Base-by-base conservation (phyloP, 2,113 vertebrate species). In the Cichladusa arquata region DNA sequence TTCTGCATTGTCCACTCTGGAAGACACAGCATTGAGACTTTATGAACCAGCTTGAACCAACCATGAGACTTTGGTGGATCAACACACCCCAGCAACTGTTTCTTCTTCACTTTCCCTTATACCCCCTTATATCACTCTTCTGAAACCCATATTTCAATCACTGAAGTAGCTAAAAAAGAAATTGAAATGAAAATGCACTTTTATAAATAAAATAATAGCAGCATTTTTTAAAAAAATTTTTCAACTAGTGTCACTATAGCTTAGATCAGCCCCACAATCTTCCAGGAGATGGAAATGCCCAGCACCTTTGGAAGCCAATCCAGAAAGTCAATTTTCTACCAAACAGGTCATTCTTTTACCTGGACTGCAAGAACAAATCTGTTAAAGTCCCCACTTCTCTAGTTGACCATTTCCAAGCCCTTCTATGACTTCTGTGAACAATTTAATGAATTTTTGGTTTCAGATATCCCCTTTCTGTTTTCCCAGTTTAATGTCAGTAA, bases 1-100 rank as follows among this genome's bases (percentile, higher is more conserved):
- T 95, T 99, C 99, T 6, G 99, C 98, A 93, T 99, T 99, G 95
- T 99, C 99, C 87, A 99, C 98, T 53, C 99, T 99, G 95, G 58
- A 95, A 91, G 66, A 96, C n/a, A 95, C 36, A 93, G 48, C 13
- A 90, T 28, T 69, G 70, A 19, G 24, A 48, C 12, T n/a, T 65
- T 54, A 42, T 58, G 26, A 88, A 57, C 12, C 36, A 44, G 9
- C 50, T 4, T 45, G 71, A 86, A 54, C 14, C 57, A 86, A 33
- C 8, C 12, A 78, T 34, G 77, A 10, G 15, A 48, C 17, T 40
- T 47, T 12, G 40, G 67, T 74, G 69, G 82, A 47, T 13, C 31
- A 66, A 40, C n/a, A 28, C 9, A 47, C 19, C 4, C 1, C 36
- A 26, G 26, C 47, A 86, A 36, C 57, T 38, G 8, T 9, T 78